Conservation (phyloP, 2,888 invertebrate species). For the Neoitamus cyanurus region DNA sequence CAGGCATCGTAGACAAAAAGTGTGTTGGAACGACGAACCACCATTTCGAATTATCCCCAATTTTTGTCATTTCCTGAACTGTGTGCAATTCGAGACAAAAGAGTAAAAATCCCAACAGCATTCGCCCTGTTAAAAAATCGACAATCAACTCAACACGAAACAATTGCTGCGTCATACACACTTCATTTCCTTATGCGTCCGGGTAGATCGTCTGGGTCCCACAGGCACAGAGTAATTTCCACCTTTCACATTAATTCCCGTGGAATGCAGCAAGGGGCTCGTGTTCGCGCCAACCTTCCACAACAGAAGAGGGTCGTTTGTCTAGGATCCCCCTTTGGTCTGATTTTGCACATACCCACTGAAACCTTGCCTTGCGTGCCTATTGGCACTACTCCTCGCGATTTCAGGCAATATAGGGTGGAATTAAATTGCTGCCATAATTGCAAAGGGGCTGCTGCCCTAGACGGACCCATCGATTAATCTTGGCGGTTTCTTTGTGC, state of each 20-base stretch:
- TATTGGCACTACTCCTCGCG: neutral
- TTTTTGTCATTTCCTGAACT: neutral
- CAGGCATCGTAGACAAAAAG: neutral
- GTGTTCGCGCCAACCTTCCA: neutral
- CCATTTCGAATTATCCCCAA: neutral
- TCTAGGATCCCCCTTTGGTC: neutral
- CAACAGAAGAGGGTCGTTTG: neutral
- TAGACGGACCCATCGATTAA: constrained; percentile 17
- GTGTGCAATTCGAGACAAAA: neutral
- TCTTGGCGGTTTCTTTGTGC: neutral
- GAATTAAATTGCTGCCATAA: constrained; percentile 1
- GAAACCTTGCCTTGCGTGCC: neutral
- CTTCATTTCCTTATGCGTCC: neutral
- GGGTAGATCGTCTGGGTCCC: neutral
- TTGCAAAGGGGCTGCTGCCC: constrained; percentile 5
- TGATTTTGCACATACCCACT: neutral
- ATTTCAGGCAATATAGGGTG: neutral
- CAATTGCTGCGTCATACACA: neutral
- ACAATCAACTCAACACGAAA: neutral
- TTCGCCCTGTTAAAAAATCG: neutral
- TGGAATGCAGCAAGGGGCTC: neutral
- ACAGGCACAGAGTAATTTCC: neutral
- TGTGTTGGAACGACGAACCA: neutral
- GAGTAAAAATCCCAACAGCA: neutral
- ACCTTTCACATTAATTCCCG: neutral